Evolutionary conservation across 1,140 invertebrate genomes (phyloP).

Genomic region (Heterodera carotae): DNA sequence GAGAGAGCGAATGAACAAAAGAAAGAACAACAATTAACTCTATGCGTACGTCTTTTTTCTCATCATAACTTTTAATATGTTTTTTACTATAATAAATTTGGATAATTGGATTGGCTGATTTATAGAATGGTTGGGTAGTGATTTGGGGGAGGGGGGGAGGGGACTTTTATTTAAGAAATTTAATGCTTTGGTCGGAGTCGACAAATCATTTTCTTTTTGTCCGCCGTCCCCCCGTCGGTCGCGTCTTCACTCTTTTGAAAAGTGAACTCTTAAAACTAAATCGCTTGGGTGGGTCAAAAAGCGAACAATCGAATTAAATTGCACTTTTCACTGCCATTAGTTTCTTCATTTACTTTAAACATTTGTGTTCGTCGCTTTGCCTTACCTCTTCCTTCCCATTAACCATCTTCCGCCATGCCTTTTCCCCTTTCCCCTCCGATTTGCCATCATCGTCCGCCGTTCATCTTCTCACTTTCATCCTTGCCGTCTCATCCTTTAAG

Average conservation of each 20-base stretch:
- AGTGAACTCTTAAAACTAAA: not conserved
- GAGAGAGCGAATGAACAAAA: no score
- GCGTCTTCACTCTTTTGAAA: not conserved
- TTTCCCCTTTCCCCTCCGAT: not conserved
- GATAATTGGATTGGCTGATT: no score
- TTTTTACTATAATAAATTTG: no score
- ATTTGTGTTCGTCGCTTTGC: not conserved
- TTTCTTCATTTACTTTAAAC: not conserved
- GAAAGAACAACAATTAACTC: no score
- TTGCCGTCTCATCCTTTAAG: no score
- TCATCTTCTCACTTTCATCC: not conserved
- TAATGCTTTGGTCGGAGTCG: no score
- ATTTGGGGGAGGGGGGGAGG: not conserved
- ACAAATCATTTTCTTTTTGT: not conserved
- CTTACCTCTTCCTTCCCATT: not conserved
- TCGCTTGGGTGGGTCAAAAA: not conserved
- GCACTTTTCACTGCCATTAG: not conserved
- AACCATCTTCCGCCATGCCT: not conserved
- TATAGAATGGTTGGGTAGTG: no score
- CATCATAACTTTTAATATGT: no score
- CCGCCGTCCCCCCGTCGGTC: not conserved
- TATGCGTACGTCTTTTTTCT: no score
- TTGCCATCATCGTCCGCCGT: no score
- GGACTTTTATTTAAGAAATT: no score
- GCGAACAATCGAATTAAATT: not conserved